Percentiles rank a stretch among this genome's conserved stretches.
Evolutionary conservation across 1,140 invertebrate species (phyloP).

Genomic region (Euwallacea fornicatus): DNA sequence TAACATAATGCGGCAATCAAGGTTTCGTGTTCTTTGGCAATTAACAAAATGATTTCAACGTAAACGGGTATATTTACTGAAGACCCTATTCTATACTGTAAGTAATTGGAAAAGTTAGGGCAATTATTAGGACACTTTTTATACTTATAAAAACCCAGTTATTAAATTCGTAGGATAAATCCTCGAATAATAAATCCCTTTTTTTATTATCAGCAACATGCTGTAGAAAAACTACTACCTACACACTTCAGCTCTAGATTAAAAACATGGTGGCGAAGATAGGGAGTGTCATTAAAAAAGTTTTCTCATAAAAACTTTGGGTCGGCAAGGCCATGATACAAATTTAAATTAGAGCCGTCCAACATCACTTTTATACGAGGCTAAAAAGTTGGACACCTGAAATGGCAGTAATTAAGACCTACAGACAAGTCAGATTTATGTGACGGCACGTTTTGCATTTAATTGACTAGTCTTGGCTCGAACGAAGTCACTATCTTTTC

Average conservation of each 20-base stretch:
- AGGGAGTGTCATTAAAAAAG: conserved; percentile 18
- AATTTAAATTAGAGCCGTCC: conserved; percentile 15
- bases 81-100: not conserved
- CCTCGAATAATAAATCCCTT: too few species aligned
- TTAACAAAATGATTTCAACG: conserved; percentile 17
- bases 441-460: not conserved
- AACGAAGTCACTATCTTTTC: too few species aligned
- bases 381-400: conserved; percentile 7
- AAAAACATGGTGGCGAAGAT: conserved; percentile 3
- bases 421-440: conserved; percentile 14
- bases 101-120: too few species aligned
- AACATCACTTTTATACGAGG: conserved; percentile 3
- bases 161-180: too few species aligned
- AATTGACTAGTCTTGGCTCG: too few species aligned
- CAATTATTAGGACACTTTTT: too few species aligned
- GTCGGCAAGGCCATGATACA: conserved; percentile 2
- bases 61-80: conserved; percentile 6
- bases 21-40: conserved; percentile 19
- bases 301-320: conserved; percentile 20
- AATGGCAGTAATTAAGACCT: conserved; percentile 3
- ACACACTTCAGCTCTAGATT: conserved; percentile 9
- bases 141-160: too few species aligned
- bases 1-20: conserved; percentile 30
- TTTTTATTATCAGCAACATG: too few species aligned
- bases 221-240: too few species aligned